Evolutionary conservation across 2,888 invertebrate species (phyloP).

Genomic region (Cactoblastis cactorum): DNA sequence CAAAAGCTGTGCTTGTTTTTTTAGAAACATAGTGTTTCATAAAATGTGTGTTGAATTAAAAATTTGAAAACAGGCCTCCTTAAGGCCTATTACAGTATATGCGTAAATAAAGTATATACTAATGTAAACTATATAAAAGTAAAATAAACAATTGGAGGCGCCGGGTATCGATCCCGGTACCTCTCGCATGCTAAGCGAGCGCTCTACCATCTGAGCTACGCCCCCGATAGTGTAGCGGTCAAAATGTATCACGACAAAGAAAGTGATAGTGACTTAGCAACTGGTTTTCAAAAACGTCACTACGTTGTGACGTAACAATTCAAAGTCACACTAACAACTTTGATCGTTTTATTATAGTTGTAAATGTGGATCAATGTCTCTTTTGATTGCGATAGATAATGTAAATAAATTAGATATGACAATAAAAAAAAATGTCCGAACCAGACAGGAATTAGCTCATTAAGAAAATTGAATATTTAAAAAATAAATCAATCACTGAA

Average conservation of each 20-base stretch:
- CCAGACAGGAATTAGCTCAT: too few species aligned
- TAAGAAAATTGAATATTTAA: too few species aligned
- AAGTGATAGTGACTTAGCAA: not conserved
- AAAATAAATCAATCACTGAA: too few species aligned
- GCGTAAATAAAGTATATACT: not conserved
- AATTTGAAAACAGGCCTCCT: too few species aligned
- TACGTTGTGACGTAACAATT: not conserved
- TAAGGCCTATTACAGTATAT: too few species aligned
- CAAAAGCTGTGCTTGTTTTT: too few species aligned
- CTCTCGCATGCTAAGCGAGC: constrained; percentile 80
- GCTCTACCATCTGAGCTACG: constrained; percentile 80
- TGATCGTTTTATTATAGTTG: not conserved
- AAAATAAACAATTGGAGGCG: too few species aligned
- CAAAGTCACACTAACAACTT: not conserved
- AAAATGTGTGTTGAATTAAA: too few species aligned
- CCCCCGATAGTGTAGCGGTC: constrained; percentile 40
- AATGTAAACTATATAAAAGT: not conserved
- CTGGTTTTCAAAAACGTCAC: constrained; percentile 9
- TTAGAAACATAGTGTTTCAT: too few species aligned
- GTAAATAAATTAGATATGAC: too few species aligned
- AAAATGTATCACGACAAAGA: constrained; percentile 5
- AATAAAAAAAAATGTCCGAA: too few species aligned
- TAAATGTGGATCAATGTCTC: constrained; percentile 2
- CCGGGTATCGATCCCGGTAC: constrained; percentile 79
- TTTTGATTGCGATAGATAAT: not conserved